Evolutionary conservation across 2,113 vertebrate species (phyloP), one percentile per base, ranked within the genome.

Genomic region (Polypterus bichir): DNA sequence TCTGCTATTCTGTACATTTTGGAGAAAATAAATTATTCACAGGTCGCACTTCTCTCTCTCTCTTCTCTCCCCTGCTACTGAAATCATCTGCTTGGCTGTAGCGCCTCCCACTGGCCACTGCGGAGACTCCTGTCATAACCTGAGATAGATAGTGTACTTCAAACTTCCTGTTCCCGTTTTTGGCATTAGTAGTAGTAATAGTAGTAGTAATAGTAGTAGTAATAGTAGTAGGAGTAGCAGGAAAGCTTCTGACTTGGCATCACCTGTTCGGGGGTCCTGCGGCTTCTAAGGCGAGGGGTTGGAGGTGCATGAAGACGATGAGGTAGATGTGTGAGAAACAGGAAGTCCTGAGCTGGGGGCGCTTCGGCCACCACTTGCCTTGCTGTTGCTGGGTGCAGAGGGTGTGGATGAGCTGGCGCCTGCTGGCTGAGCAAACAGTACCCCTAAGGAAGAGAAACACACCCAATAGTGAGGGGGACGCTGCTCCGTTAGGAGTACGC

Each of bases 361-460:
- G 1, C 74, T 3, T n/a, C 70, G 1, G 48, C 70, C 44, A 0
- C 70, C 3, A 0, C 64, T 64, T 49, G 85, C 73, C 80, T 91
- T 92, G 79, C 64, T 73, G 81, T 79, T 77, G 61, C 80, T 67
- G 0, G 84, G 70, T 63, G 70, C 54, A 1, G 79, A 71, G 2
- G 74, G 77, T 65, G 68, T 74, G 6, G 87, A 84, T 4, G 83
- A 79, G 56, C 81, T 75, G 49, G 83, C 72, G 48, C 86, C 88
- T 0, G 87, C 76, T 6, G 89, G 85, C 83, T 98, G 94, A 64
- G 93, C 93, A 45, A 93, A 98, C 64, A 98, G 85, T 69, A 97
- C 91, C 67, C 94, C 94, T 98, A 62, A 3, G 54, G 3, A 55
- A 58, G 48, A 72, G 67, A 73, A 64, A 11, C 9, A 46, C 54